These are phyloP conservation scores for Spisula subtruncata DNA, from an alignment of 2,888 invertebrate genomes.

Conservation along the genomic window DNA sequence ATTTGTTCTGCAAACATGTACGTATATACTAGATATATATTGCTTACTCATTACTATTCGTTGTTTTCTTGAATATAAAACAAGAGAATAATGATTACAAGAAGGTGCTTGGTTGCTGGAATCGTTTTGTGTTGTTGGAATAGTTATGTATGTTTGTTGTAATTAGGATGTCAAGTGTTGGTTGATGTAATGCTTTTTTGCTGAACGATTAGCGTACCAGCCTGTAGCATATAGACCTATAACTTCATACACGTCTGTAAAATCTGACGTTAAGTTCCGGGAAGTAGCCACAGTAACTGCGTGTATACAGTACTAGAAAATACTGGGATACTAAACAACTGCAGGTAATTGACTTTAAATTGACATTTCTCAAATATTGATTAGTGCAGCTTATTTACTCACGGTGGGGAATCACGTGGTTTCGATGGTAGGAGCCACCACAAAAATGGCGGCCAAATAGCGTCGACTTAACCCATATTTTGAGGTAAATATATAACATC, in stretches of 20 bases:
- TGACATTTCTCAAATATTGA: not conserved
- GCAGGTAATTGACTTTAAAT: constrained; percentile 10
- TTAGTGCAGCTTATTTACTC: no score
- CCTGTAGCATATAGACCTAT: no score
- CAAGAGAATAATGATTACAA: not conserved
- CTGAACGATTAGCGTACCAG: not conserved
- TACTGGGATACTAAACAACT: not conserved
- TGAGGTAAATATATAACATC: no score
- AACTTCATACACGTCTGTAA: not conserved
- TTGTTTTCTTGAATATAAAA: constrained; percentile 10
- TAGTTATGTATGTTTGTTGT: not conserved
- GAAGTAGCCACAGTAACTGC: not conserved
- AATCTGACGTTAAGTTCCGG: not conserved
- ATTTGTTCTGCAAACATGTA: no score
- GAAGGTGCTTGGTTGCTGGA: no score
- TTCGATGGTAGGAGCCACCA: no score
- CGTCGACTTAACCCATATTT: no score
- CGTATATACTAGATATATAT: no score
- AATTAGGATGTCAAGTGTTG: not conserved
- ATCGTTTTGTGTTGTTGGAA: not conserved
- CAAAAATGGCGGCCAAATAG: no score
- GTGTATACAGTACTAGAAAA: not conserved
- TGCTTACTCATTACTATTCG: constrained; percentile 4
- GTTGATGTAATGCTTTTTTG: not conserved
- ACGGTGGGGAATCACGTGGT: no score